Evolutionary conservation across 2,797 vertebrate species (phyloP), one percentile per base, ranked within the genome.

Genomic region (Danio albolineatus): DNA sequence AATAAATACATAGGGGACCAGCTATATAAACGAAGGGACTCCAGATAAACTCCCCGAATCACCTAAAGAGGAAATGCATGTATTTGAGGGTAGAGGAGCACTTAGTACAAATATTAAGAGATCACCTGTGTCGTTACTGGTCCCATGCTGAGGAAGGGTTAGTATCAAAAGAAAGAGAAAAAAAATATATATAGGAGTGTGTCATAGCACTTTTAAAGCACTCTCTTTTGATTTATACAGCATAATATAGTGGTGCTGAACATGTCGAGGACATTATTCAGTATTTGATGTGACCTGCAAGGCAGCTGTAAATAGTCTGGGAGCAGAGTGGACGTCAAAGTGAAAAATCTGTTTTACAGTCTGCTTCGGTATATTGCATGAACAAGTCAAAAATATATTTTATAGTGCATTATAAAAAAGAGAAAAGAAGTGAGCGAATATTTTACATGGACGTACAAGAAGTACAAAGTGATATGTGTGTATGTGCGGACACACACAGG

Each of bases 1-100:
- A 82, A 85, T 80, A 85, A 84, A 85, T 83, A 83, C 83, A 85
- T 78, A 51, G 44, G 66, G 49, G 84, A 75, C 56, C 13, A 69
- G 70, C 39, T 51, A 76, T 51, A 83, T 78, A 81, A 77, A 82
- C 70, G 41, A 71, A 77, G 65, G 56, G 62, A 82, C 76, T 75
- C 10, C 9, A 59, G 78, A 53, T 71, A 79, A 76, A 69, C 14
- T 39, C 28, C 10, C 6, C 19, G 38, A 73, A 49, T 57, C 43
- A 67, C 75, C 60, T 41, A 51, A 75, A 70, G 17, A 79, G 73
- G 53, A 69, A 62, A 28, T n/a, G 72, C 70, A 43, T 38, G 81
- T 48, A 21, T 78, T 10, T 13, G 16, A 77, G 67, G 16, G 39
- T 21, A 46, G 17, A 4, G 13, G 56, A 51, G 67, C n/a, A 8